These are phyloP conservation scores for Drosophila anceps DNA, from an alignment of 2,888 invertebrate species.

Conservation along the genomic window DNA sequence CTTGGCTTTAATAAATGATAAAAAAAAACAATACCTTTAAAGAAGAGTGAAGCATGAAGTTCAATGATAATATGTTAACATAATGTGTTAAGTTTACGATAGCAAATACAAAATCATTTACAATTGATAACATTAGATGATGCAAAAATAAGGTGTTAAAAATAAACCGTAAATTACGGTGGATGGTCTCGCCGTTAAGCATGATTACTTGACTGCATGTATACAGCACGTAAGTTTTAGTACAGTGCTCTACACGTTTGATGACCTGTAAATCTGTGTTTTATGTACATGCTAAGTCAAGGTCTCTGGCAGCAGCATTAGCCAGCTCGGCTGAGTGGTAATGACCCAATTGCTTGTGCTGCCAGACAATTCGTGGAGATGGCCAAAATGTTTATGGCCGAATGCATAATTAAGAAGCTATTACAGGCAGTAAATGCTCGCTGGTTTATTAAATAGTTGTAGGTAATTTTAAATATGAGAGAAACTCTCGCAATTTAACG, in stretches of 20 bases:
- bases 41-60: not conserved
- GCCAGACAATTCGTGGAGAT: conserved; percentile 38
- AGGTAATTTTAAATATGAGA: conserved; percentile 14
- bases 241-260: conserved; percentile 33
- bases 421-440: conserved; percentile 51
- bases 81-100: not conserved
- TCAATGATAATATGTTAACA: not conserved
- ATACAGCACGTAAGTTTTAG: conserved; percentile 39
- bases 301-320: conserved; percentile 30
- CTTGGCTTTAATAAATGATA: not conserved
- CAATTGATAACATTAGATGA: not conserved
- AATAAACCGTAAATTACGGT: conserved; percentile 9
- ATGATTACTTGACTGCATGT: conserved; percentile 8
- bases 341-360: conserved; percentile 68
- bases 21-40: not conserved
- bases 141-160: not conserved
- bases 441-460: conserved; percentile 37
- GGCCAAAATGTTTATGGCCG: conserved; percentile 63
- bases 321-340: conserved; percentile 50
- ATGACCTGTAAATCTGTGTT: conserved; percentile 55
- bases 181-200: not conserved
- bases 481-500: conserved; percentile 16
- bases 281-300: conserved; percentile 45
- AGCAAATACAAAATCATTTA: not conserved
- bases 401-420: conserved; percentile 70